Evolutionary conservation across 2,113 vertebrate species (phyloP).

Genomic region (Prionailurus bengalensis): DNA sequence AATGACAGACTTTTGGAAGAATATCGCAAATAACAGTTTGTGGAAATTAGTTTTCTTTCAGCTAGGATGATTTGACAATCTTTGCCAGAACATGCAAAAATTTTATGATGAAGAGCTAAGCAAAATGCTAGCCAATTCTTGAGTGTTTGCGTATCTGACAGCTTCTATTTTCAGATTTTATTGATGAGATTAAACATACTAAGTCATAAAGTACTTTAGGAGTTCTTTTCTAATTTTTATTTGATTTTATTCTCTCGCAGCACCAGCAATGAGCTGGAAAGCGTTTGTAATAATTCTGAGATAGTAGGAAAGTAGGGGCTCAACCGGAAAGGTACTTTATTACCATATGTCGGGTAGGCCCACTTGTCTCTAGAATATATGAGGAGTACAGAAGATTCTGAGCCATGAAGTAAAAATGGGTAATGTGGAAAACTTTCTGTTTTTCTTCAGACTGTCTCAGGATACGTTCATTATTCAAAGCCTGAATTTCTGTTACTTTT

Average conservation of each 20-base stretch:
- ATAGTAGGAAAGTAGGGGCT: background rate
- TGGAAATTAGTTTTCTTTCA: conserved; percentile 78
- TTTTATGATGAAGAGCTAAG: conserved; percentile 63
- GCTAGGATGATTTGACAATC: conserved; percentile 67
- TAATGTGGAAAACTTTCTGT: background rate
- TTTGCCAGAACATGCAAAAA: conserved; percentile 72
- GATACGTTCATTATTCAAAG: background rate
- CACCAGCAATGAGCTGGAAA: background rate
- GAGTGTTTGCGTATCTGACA: conserved; percentile 67
- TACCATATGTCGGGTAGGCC: background rate
- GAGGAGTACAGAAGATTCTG: background rate
- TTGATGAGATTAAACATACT: conserved; percentile 38
- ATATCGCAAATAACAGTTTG: conserved; percentile 71
- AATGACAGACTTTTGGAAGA: conserved; percentile 82
- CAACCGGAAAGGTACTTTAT: background rate
- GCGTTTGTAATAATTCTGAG: conserved; percentile 27
- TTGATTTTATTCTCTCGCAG: conserved; percentile 25
- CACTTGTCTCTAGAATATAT: background rate
- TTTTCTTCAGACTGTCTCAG: background rate
- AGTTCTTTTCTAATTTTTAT: background rate
- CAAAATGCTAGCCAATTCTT: conserved; percentile 64
- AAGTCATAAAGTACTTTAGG: conserved; percentile 56
- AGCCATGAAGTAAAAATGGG: background rate
- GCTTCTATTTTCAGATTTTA: conserved; percentile 65
- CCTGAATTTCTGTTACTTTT: conserved; percentile 21